These are phyloP conservation scores for silkworm (Bombyx mori) DNA, from an alignment of 1,140 invertebrate genomes.

Conservation along the genomic window ASM3026992v2 NC_085117.1:14684501-14685000, in stretches of 20 bases:
- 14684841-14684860: not conserved
- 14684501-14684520: too few species aligned
- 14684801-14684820: conserved; percentile 68
- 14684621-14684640: conserved; percentile 75
- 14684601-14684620: conserved; percentile 89
- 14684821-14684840: conserved; percentile 35
- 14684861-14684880: too few species aligned
- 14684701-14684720: not conserved
- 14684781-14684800: conserved; percentile 55
- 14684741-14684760: conserved; percentile 30
- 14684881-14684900: too few species aligned
- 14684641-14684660: conserved; percentile 54
- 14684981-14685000: too few species aligned
- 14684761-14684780: conserved; percentile 35
- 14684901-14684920: too few species aligned
- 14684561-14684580: conserved; percentile 72
- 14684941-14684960: too few species aligned
- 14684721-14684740: conserved; percentile 7
- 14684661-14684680: conserved; percentile 34
- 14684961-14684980: too few species aligned
- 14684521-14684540: too few species aligned
- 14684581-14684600: conserved; percentile 95
- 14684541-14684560: too few species aligned
- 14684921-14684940: too few species aligned
- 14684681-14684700: not conserved